Evolutionary conservation across 2,113 vertebrate genomes (phyloP), one percentile per base, ranked within the genome.

Genomic region (Sapajus apella): DNA sequence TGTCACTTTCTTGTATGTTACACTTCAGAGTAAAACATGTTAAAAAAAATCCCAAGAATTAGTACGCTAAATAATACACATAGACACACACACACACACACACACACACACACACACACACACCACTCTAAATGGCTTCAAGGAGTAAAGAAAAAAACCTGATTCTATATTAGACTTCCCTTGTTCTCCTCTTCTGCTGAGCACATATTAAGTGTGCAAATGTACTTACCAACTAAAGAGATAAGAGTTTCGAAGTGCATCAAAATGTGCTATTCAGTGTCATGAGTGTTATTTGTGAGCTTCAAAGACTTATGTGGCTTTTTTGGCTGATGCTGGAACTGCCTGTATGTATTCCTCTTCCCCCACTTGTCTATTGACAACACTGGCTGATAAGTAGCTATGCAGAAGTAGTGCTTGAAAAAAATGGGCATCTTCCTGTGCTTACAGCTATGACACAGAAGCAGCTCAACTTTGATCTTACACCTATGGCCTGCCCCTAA

Each of bases 111-210:
- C 27, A 45, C 5, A 89, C 37, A 75, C 66, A 68, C 32, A 68
- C 3, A 2, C 27, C 61, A 25, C 11, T 70, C 52, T 58, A 87
- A 56, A 30, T 61, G 35, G 25, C 6, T 95, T 93, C 72, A 76
- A 76, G 27, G 37, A 45, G 8, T 35, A 66, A 68, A 79, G 61
- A 87, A 75, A 75, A n/a, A 80, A 87, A 9, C 40, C 27, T 56
- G 50, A 93, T 43, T 76, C 47, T 72, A 13, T 32, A 30, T 84
- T 55, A 79, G 52, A 73, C 8, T 66, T 96, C 13, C 91, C 35
- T 52, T 89, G 16, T 80, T 85, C 47, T 43, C 50, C 14, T n/a
- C 56, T 75, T 94, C 85, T 86, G 75, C 73, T 97, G 40, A 92
- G 47, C 55, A 80, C 18, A 55, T 68, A 76, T 27, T 68, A 94